These are phyloP conservation scores for Spialia ferax DNA, from an alignment of 2,888 invertebrate species.

Conservation along the genomic window DNA sequence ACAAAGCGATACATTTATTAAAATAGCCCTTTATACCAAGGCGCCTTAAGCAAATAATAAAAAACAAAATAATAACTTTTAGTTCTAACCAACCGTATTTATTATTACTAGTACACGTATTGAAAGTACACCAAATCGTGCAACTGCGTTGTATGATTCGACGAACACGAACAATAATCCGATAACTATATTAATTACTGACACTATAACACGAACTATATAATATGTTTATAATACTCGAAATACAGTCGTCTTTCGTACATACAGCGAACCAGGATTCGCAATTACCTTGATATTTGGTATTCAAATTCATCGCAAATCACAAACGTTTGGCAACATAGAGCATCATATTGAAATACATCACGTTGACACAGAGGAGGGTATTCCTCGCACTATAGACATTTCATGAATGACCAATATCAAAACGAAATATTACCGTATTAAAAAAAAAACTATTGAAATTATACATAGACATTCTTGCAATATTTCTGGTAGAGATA, in stretches of 20 bases:
- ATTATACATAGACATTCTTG: no score
- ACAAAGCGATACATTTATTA: neutral
- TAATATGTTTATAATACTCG: neutral
- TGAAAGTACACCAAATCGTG: conserved; percentile 8
- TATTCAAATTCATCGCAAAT: neutral
- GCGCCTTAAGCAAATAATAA: neutral
- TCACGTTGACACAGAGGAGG: neutral
- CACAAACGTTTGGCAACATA: conserved; percentile 2
- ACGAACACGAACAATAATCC: conserved; percentile 12
- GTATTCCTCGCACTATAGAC: neutral
- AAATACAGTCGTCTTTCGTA: neutral
- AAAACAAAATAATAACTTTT: neutral
- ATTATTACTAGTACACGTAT: no score
- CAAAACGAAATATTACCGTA: no score
- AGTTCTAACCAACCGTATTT: no score
- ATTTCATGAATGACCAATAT: no score
- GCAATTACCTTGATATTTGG: neutral
- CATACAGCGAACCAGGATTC: neutral
- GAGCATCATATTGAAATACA: neutral
- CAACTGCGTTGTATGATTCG: conserved; percentile 33
- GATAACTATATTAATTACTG: conserved; percentile 36
- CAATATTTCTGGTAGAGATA: no score
- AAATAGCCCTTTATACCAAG: neutral
- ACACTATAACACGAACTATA: conserved; percentile 28
- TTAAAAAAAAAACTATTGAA: no score